phyloP scores from a whole-genome alignment of 2,113 vertebrate species.

The Arizona elegans region DNA sequence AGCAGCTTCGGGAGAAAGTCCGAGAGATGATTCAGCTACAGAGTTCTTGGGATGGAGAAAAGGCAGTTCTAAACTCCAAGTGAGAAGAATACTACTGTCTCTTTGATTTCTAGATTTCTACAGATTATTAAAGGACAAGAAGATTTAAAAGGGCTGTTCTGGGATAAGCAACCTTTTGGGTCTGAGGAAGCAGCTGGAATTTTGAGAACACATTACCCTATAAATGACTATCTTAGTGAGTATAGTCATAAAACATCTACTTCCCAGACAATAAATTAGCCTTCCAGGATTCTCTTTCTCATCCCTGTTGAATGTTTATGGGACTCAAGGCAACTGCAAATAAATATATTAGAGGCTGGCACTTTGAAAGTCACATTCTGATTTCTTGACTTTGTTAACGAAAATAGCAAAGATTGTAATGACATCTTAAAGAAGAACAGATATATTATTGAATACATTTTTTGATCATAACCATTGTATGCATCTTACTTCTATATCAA shows the following conservation, averaged over 20 bases:
- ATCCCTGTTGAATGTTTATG: background rate
- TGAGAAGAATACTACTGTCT: constrained; percentile 20
- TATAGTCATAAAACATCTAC: background rate
- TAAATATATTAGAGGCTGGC: background rate
- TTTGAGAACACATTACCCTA: background rate
- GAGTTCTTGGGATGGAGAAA: constrained; percentile 75
- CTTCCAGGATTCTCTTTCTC: background rate
- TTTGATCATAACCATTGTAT: background rate
- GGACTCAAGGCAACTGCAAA: background rate
- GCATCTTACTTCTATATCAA: background rate
- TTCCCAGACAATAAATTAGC: background rate
- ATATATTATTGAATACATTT: background rate
- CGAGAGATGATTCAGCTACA: constrained; percentile 77
- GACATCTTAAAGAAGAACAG: background rate
- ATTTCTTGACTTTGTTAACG: background rate
- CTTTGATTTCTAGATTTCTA: background rate
- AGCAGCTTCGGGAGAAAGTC: constrained; percentile 72
- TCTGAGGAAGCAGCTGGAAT: background rate
- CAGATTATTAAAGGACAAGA: background rate
- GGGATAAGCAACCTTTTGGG: background rate
- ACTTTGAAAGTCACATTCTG: background rate
- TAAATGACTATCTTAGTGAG: background rate
- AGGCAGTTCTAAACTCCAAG: constrained; percentile 80
- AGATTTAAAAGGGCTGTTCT: background rate
- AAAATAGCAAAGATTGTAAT: background rate